phyloP scores from a whole-genome alignment of 2,797 vertebrate genomes.

The Aldrovandia affinis region DNA sequence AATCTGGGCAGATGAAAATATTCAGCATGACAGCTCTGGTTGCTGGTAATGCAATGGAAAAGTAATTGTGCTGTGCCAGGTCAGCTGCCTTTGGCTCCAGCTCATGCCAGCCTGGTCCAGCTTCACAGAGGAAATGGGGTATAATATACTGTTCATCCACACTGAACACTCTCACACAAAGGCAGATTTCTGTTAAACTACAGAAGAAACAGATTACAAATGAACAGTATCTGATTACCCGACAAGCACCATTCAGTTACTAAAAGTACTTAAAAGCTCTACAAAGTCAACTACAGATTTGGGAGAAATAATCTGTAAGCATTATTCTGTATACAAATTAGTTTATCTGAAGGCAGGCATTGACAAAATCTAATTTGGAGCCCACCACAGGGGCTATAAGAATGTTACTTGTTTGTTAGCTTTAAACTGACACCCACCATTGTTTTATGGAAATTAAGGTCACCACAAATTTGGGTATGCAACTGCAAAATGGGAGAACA shows the following conservation, averaged over 20 bases:
- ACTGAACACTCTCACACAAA: not conserved
- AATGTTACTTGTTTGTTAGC: not conserved
- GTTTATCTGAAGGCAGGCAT: not conserved
- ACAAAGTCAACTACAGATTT: not conserved
- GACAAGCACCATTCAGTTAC: not conserved
- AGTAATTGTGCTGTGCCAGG: not conserved
- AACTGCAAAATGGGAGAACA: not conserved
- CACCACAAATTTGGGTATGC: not conserved
- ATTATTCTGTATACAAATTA: conserved; percentile 4
- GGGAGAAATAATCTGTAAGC: not conserved
- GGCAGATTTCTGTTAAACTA: too few relatives aligned
- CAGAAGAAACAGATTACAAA: not conserved
- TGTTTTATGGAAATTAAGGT: not conserved
- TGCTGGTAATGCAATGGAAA: not conserved
- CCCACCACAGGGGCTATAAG: not conserved
- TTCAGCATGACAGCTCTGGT: not conserved
- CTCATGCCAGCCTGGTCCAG: not conserved
- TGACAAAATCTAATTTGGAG: not conserved
- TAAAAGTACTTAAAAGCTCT: not conserved
- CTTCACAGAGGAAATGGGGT: conserved; percentile 1
- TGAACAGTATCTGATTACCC: not conserved
- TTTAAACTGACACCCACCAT: not conserved
- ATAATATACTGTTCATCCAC: not conserved
- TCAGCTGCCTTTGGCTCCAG: not conserved
- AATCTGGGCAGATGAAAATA: not conserved